These are phyloP conservation scores for Desoria tigrina DNA, from an alignment of 2,888 invertebrate species.

Conservation along the genomic window DNA sequence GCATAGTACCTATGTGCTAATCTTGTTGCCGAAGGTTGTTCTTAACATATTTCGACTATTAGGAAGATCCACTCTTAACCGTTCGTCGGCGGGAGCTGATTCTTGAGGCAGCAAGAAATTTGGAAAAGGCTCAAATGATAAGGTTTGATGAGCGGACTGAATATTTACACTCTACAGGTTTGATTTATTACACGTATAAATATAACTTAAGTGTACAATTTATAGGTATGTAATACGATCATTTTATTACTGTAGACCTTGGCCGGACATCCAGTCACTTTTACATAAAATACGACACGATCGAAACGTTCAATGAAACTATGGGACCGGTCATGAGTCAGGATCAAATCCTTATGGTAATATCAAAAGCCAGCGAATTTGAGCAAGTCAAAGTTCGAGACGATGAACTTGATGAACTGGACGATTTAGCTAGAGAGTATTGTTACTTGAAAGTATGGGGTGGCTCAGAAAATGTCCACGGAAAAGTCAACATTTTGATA, in stretches of 20 bases:
- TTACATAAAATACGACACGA: constrained; percentile 94
- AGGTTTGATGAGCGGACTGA: constrained; percentile 83
- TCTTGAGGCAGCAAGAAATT: constrained; percentile 73
- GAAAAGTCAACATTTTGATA: constrained; percentile 92
- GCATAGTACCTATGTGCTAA: neutral
- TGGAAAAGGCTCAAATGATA: constrained; percentile 93
- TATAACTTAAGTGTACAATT: neutral
- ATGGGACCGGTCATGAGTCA: constrained; percentile 80
- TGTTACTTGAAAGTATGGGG: constrained; percentile 79
- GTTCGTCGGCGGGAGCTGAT: constrained; percentile 76
- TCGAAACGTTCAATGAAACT: constrained; percentile 86
- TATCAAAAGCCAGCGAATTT: constrained; percentile 91
- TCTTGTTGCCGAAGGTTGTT: constrained; percentile 13
- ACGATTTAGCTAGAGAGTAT: constrained; percentile 69
- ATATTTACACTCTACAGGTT: constrained; percentile 64
- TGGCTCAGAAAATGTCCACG: constrained; percentile 84
- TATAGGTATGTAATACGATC: neutral
- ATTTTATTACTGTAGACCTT: constrained; percentile 64
- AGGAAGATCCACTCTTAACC: constrained; percentile 79
- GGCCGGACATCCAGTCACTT: constrained; percentile 97
- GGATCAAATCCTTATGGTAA: constrained; percentile 81
- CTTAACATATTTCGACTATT: constrained; percentile 57
- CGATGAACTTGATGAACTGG: constrained; percentile 90
- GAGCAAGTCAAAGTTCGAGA: constrained; percentile 92
- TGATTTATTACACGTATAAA: too few species aligned